phyloP scores from a whole-genome alignment of 2,113 vertebrate species.

The Macaca mulatta region DNA sequence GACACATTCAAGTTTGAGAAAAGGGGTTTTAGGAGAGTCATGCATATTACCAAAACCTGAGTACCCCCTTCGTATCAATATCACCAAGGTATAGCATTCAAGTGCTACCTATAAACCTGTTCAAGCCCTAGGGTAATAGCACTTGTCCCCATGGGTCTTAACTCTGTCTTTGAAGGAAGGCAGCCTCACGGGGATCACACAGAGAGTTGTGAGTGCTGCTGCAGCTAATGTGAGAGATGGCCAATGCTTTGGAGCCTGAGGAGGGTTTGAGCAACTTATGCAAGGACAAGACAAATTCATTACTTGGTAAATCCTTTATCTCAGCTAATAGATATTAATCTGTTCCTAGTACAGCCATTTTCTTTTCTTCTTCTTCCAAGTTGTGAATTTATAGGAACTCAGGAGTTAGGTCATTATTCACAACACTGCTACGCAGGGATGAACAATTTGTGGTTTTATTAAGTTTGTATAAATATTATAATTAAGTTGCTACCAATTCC shows the following conservation, averaged over 20 bases:
- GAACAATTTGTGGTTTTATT: neutral
- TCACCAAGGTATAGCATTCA: fast-evolving
- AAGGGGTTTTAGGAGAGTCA: neutral
- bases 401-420: neutral
- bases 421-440: neutral
- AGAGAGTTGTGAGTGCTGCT: fast-evolving
- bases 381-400: neutral
- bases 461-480: neutral
- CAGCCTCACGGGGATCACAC: too few relatives aligned
- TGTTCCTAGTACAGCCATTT: neutral
- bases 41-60: fast-evolving
- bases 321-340: neutral
- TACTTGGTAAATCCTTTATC: neutral
- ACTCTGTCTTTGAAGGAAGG: fast-evolving
- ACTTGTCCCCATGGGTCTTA: too few relatives aligned
- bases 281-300: neutral
- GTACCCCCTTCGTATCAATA: fast-evolving
- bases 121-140: neutral
- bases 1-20: neutral
- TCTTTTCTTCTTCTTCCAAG: neutral
- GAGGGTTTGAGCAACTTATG: neutral
- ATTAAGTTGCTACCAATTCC: neutral
- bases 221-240: neutral
- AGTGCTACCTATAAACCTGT: neutral
- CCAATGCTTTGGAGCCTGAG: fast-evolving